Evolutionary conservation across 1,140 invertebrate genomes (phyloP), one percentile per base, ranked within the genome.

Genomic region (Dendroctonus valens): DNA sequence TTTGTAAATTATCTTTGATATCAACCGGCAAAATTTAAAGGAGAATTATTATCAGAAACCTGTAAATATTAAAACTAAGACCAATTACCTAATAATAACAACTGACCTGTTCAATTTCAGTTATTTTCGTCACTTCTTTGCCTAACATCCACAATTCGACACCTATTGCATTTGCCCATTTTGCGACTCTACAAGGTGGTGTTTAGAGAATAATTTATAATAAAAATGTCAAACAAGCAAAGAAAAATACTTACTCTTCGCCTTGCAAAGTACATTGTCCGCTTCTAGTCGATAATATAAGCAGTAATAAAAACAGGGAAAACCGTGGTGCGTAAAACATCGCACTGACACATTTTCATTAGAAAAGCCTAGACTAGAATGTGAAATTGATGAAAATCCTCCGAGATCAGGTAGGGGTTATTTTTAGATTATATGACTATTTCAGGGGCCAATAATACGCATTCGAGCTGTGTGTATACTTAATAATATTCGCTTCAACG

Each of bases 111-210:
- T 75, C 58, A 26, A 78, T 76, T 71, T 76, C 74, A 8, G 64
- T 61, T 26, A 68, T 71, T 69, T 75, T 76, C 15, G 77, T 78
- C 52, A 77, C 72, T 48, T 70, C 59, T 68, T 67, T 53, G 7
- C 76, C 76, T 41, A 78, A 60, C 42, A 70, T 71, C 65, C 73
- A 76, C 14, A 78, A 65, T 52, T 78, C 72, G 39, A 70, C 67
- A 15, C 77, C 75, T 39, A 78, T 67, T 15, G 68, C 68, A 58
- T 77, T 72, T 7, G 76, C 76, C 77, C 77, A 78, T 73, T 72
- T 74, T 37, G 55, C 59, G 7, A 78, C 72, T 9, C 76, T 78
- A 59, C 42, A 71, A 69, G 15, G 5, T n/a, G 11, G 41, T 14
- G 5, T 7, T 11, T 59, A 46, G 0, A 58, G 8, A 41, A 39